phyloP scores from a whole-genome alignment of 2,797 vertebrate species.

The Diplodus sargus region DNA sequence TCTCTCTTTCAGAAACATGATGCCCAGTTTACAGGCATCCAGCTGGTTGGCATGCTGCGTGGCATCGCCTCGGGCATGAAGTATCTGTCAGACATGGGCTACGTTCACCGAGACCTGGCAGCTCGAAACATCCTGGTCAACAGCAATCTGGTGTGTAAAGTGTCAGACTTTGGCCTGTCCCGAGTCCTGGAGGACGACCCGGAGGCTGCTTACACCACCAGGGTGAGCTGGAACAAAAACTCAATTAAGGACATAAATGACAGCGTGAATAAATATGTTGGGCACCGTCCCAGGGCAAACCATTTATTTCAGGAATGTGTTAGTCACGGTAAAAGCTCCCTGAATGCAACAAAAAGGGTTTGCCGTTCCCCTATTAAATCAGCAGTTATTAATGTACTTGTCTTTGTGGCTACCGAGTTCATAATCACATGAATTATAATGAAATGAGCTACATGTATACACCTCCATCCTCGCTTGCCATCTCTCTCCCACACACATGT shows the following conservation, averaged over 20 bases:
- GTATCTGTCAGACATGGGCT: constrained; percentile 98
- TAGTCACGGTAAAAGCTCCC: neutral
- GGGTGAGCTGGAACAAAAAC: constrained; percentile 84
- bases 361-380: neutral
- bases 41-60: constrained; percentile 97
- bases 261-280: constrained; percentile 5
- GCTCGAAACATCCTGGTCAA: constrained; percentile 98
- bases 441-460: neutral
- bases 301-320: neutral
- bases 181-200: constrained; percentile 96
- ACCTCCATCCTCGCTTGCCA: neutral
- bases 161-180: constrained; percentile 96
- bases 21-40: constrained; percentile 98
- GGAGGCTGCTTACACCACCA: constrained; percentile 96
- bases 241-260: constrained; percentile 75
- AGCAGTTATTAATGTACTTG: neutral
- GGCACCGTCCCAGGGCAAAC: neutral
- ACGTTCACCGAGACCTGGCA: constrained; percentile 95
- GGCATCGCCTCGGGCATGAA: constrained; percentile 98
- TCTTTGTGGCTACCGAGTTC: neutral
- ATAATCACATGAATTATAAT: neutral
- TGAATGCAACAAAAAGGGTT: neutral
- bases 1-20: constrained; percentile 90
- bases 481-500: neutral
- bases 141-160: constrained; percentile 97